Conservation (phyloP, 2,113 vertebrate species). For the Dipodomys spectabilis region DNA sequence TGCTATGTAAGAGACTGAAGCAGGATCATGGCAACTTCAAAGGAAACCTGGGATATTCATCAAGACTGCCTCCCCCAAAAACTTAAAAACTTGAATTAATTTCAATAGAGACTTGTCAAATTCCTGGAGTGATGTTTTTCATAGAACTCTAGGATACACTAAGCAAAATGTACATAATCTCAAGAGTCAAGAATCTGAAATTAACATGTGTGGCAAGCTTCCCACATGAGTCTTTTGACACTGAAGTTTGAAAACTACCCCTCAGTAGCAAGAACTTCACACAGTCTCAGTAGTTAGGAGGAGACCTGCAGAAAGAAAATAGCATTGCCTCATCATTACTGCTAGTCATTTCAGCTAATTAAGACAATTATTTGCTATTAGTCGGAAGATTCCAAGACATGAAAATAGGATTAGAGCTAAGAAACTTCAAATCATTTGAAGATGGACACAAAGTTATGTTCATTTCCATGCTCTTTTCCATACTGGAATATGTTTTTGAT, state of each 20-base stretch:
- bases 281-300: background rate
- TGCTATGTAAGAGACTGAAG: background rate
- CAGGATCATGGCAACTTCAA: background rate
- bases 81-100: slow-evolving; percentile 3
- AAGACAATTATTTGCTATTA: slow-evolving; percentile 61
- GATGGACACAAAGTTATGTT: slow-evolving; percentile 14
- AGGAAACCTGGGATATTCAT: background rate
- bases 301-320: slow-evolving; percentile 47
- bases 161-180: background rate
- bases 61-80: background rate
- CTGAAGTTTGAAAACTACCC: slow-evolving; percentile 50
- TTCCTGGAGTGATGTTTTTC: slow-evolving; percentile 34
- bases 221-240: background rate
- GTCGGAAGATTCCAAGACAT: slow-evolving; percentile 67
- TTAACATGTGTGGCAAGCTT: background rate
- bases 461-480: slow-evolving; percentile 32
- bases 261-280: slow-evolving; percentile 28
- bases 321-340: slow-evolving; percentile 38
- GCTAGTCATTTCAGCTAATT: slow-evolving; percentile 60
- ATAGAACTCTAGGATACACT: background rate
- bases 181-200: background rate
- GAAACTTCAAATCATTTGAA: slow-evolving; percentile 49
- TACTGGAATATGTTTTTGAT: slow-evolving; percentile 38
- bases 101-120: background rate
- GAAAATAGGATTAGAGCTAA: slow-evolving; percentile 49